phyloP scores from a whole-genome alignment of 2,113 vertebrate species.

The Dasyprocta punctata region DNA sequence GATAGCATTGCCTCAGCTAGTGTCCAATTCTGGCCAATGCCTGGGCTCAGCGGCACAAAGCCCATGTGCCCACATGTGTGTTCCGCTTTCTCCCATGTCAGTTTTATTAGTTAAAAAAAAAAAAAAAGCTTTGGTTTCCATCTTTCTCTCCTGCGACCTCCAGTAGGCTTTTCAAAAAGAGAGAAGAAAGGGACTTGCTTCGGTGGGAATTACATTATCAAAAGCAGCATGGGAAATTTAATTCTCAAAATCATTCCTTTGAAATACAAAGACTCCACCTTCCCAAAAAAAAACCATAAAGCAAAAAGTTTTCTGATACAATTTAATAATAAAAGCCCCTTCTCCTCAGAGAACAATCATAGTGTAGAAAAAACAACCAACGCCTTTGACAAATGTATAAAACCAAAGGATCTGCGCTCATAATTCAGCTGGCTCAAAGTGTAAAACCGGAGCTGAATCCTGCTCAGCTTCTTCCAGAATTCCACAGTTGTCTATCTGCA shows the following conservation, averaged over 20 bases:
- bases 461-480: not conserved
- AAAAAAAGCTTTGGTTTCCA: constrained; percentile 4
- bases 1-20: not conserved
- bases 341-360: not conserved
- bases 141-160: not conserved
- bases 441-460: not conserved
- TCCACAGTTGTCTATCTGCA: constrained; percentile 31
- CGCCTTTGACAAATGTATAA: not conserved
- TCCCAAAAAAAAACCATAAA: not conserved
- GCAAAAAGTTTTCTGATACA: not conserved
- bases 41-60: not conserved
- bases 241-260: not conserved
- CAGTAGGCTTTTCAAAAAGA: not conserved
- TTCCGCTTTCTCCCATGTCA: not conserved
- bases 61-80: not conserved
- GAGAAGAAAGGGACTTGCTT: not conserved
- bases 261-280: not conserved
- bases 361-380: not conserved
- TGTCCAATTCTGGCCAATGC: too few relatives aligned
- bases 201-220: not conserved
- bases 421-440: not conserved
- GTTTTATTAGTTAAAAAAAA: not conserved
- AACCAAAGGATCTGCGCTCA: not conserved
- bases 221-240: not conserved
- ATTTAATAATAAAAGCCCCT: not conserved